Base-by-base conservation (phyloP, 2,113 vertebrate genomes). In the Carassius auratus region DNA sequence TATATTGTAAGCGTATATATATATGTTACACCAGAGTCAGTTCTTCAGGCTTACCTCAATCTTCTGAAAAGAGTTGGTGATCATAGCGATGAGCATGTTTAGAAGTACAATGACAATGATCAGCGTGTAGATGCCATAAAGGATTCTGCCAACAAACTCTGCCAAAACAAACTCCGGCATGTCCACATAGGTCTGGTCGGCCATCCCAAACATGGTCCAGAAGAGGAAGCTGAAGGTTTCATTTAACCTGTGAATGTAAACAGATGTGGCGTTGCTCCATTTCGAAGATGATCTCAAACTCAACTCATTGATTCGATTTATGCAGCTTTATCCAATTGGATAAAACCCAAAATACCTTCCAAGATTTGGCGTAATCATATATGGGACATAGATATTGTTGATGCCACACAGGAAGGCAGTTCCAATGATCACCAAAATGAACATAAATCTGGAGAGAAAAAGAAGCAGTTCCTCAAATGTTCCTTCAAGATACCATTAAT, bases 71-170 rank as follows among this genome's bases (percentile, higher is more conserved):
- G 96, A 97, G 92, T 96, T 97, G 86, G 96, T 98, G 92, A 98
- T 97, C 96, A 98, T 97, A 85, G 96, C 97, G 19, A 98, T 95
- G 1, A 98, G 95, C 96, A 97, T 97, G 92, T 97, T 97, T 85
- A 98, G 96, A 13, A 97, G 93, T 12, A 97, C 96, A 5, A 97
- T 96, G 88, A 97, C 97, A 42, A 97, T 97, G 86, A 98, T 78
- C 0, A 97, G 96, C 38, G 96, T 97, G 89, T 96, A 98, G 91
- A 97, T 93, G 10, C 97, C 96, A 0, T 97, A 97, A 8, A 98
- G 92, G 52, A 96, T 90, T 69, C 94, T 91, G 33, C 96, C 97
- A 2, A 96, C 94, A 61, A 96, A 94, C 89, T 97, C 94, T 0
- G 96, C 96, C 87, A 97, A 87, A 50, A 90, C 87, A 88, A 93